Conservation (phyloP, 1,140 invertebrate genomes). For the Dendrolimus kikuchii region DNA sequence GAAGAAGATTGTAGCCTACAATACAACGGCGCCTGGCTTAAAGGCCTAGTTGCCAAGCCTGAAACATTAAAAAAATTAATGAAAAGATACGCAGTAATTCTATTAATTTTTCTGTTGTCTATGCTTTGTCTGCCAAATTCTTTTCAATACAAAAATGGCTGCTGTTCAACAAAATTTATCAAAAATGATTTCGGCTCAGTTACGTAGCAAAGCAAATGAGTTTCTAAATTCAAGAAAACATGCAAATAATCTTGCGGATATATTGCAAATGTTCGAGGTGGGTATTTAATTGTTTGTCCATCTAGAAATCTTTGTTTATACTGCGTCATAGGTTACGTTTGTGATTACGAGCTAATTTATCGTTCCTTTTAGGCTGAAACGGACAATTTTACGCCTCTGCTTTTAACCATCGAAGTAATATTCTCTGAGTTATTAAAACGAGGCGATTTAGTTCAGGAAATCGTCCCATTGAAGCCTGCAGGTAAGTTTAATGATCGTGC, state of each 20-base stretch:
- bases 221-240: constrained; percentile 77
- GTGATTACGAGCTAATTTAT: constrained; percentile 27
- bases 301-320: constrained; percentile 19
- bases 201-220: constrained; percentile 77
- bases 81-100: background rate
- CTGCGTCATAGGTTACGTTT: constrained; percentile 59
- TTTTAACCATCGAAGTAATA: constrained; percentile 79
- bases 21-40: too few species aligned
- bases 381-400: constrained; percentile 68
- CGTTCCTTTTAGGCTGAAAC: constrained; percentile 64
- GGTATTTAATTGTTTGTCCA: constrained; percentile 18
- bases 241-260: constrained; percentile 76
- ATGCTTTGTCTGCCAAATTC: constrained; percentile 24
- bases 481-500: constrained; percentile 41
- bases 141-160: constrained; percentile 66
- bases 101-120: constrained; percentile 7
- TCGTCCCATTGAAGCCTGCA: constrained; percentile 69
- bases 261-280: constrained; percentile 77
- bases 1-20: too few species aligned
- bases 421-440: constrained; percentile 78
- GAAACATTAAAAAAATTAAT: too few species aligned
- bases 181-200: constrained; percentile 65
- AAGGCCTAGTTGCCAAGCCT: too few species aligned
- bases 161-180: constrained; percentile 53
- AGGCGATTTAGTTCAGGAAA: constrained; percentile 74